Evolutionary conservation across 2,888 invertebrate species (phyloP), one percentile per base, ranked within the genome.

Genomic region (Xestia c-nigrum): DNA sequence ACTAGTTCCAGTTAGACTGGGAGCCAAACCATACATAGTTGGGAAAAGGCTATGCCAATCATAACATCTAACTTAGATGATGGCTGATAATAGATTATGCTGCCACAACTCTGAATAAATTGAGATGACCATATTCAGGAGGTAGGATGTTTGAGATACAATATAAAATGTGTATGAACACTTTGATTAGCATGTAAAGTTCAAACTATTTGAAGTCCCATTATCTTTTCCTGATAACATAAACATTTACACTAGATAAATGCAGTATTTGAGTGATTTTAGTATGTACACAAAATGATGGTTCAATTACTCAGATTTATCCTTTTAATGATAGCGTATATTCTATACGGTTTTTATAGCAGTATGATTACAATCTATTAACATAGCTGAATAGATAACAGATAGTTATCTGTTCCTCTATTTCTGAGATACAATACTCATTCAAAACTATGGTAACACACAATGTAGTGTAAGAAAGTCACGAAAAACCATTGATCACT

Each of bases 161-260:
- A 57, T 55, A n/a, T n/a, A 24, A 57, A 57, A 57, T 7, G 57
- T 24, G 16, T 40, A 50, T 50, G 14, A 40, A 55, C 31, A n/a
- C n/a, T n/a, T n/a, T n/a, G n/a, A 38, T 64, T 31, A 40, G 12
- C 47, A 12, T 31, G 16, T 21, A 9, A 24, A 66, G 10, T 38
- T 52, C 0, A 50, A 55, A 43, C 19, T 71, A 21, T 57, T 43
- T 19, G 10, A 66, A 55, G 38, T 38, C 10, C 38, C 21, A 38
- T 61, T 83, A 76, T 84, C 73, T 61, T 31, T 59, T 67, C 10
- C 6, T 19, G 64, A 80, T 80, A 74, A 69, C 55, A 73, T 74
- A 84, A 83, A 84, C 71, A 83, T 84, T 80, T 73, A 84, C 73
- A 57, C 47, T 57, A 55, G 40, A 76, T 76, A 47, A 84, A 55